phyloP scores from a whole-genome alignment of 2,797 vertebrate genomes.

The Sebastes kiyomatsui region DNA sequence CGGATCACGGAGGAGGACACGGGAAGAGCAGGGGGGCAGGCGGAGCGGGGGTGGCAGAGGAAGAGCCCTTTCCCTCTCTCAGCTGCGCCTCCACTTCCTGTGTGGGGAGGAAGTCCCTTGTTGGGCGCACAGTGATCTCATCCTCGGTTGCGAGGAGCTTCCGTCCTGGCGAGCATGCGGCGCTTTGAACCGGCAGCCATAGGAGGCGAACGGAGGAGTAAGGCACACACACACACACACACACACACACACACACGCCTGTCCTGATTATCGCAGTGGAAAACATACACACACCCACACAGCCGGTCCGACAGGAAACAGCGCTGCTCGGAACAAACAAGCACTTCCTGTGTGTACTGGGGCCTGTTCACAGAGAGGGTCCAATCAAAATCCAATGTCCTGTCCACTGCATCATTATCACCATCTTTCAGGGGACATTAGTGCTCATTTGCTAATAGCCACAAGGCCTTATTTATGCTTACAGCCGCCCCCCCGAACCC shows the following conservation, averaged over 20 bases:
- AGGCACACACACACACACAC: background rate
- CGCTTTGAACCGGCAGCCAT: conserved; percentile 84
- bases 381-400: conserved; percentile 82
- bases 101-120: conserved; percentile 86
- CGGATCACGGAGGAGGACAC: conserved; percentile 68
- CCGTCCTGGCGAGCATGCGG: conserved; percentile 50
- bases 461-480: conserved; percentile 84
- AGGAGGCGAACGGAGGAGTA: conserved; percentile 77
- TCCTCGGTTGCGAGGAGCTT: conserved; percentile 84
- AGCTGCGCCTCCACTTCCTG: conserved; percentile 87
- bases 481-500: conserved; percentile 16
- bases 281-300: conserved; percentile 72
- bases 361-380: conserved; percentile 78
- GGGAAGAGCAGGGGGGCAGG: conserved; percentile 50
- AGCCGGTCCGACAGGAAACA: conserved; percentile 78
- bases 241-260: conserved; percentile 49
- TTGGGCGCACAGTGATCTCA: conserved; percentile 85
- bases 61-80: conserved; percentile 92
- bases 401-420: conserved; percentile 78
- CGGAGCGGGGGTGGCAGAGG: conserved; percentile 57
- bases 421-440: conserved; percentile 84
- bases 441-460: conserved; percentile 87
- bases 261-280: conserved; percentile 84
- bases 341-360: conserved; percentile 83
- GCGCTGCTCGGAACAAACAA: conserved; percentile 84